Base-by-base conservation (phyloP, 2,888 invertebrate genomes). In the Drosophila borborema region DNA sequence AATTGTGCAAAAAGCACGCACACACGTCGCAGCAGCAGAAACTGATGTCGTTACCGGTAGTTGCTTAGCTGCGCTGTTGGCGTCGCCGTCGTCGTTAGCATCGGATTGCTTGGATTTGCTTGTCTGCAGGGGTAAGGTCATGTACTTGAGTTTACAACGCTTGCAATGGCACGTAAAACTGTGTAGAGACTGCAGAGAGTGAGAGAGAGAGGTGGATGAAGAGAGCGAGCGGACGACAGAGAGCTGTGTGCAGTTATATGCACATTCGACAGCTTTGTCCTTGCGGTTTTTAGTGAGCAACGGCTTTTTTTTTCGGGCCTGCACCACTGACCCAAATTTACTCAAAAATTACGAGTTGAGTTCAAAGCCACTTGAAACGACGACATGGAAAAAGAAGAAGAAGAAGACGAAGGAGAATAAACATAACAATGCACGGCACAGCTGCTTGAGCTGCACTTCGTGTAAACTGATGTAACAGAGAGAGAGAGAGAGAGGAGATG, bases 71-170 rank as follows among this genome's bases (percentile, higher is more conserved):
- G 49, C 28, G 54, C 46, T 49, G 60, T 8, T 34, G 48, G 14
- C 55, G n/a, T n/a, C 28, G 36, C 36, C 31, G 40, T 34, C 23
- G 20, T 7, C 48, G 48, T 43, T 59, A 48, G 41, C 77, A 72
- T 74, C 70, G 80, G 49, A 64, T 76, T 68, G 77, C 65, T 65
- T 62, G 58, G 69, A 65, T 65, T 59, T 64, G 69, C 66, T 61
- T 56, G 68, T 77, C 72, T 68, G 81, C 83, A 81, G 88, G 88
- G 82, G 90, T 87, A 89, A 86, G 86, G 86, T 86, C 88, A 78
- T 88, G 88, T 89, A 89, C 86, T 89, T 86, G 86, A 88, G 90
- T 90, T 87, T 87, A 83, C 80, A 75, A 73, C 59, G 74, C 69
- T 77, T 80, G 80, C 77, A 82, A 70, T 73, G 74, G 60, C 80